Conservation (phyloP, 2,888 invertebrate species). For the Hemaris fuciformis region DNA sequence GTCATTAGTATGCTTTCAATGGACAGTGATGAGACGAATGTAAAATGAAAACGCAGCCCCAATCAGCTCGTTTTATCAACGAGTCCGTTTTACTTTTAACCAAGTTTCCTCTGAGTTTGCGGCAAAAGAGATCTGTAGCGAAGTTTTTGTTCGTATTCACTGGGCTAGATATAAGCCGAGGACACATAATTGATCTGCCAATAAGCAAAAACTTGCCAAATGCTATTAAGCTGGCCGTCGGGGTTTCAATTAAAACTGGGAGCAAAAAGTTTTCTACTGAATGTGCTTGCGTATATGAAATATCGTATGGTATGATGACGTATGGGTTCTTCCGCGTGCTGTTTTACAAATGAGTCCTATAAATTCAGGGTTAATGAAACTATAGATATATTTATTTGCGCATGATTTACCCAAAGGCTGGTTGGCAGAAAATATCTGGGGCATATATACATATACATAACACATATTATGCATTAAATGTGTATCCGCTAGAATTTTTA, state of each 20-base stretch:
- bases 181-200: background rate
- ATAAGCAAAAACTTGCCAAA: slow-evolving; percentile 7
- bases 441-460: no score
- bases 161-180: background rate
- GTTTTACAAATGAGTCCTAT: no score
- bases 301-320: background rate
- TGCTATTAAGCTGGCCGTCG: background rate
- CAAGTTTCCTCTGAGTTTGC: background rate
- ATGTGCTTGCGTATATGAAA: background rate
- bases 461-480: no score
- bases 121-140: background rate
- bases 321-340: no score
- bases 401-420: no score
- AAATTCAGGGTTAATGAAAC: no score
- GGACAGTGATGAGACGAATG: background rate
- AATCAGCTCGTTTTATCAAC: background rate
- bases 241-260: background rate
- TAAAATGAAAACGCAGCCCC: background rate
- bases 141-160: background rate
- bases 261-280: background rate
- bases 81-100: background rate
- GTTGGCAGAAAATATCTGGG: no score
- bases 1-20: background rate
- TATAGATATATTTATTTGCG: no score
- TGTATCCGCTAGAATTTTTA: no score